phyloP scores from a whole-genome alignment of 2,888 invertebrate species.

The Therioaphis trifolii region DNA sequence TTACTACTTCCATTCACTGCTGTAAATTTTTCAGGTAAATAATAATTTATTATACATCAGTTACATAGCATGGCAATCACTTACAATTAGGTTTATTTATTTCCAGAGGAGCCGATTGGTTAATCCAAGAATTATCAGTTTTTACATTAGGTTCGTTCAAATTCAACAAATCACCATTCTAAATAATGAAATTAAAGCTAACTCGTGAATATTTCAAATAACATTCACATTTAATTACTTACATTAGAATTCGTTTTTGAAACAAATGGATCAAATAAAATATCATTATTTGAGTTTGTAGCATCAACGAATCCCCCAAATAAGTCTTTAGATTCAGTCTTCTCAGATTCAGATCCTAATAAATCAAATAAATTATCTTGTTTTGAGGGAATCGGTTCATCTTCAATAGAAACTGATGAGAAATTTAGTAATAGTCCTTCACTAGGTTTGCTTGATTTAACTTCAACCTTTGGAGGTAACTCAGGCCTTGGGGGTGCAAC shows the following conservation, averaged over 20 bases:
- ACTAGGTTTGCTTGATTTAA: constrained; percentile 34
- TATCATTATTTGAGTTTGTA: constrained; percentile 37
- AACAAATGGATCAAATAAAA: constrained; percentile 52
- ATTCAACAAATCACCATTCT: constrained; percentile 53
- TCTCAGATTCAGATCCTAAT: constrained; percentile 43
- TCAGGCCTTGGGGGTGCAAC: constrained; percentile 40
- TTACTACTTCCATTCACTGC: constrained; percentile 14
- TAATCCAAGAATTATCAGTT: constrained; percentile 44
- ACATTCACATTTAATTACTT: neutral
- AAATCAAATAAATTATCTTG: constrained; percentile 52
- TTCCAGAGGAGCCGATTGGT: constrained; percentile 38
- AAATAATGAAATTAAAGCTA: neutral
- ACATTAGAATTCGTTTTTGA: constrained; percentile 52
- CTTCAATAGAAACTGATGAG: constrained; percentile 50
- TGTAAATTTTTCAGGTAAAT: neutral
- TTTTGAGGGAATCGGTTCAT: constrained; percentile 38
- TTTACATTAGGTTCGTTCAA: constrained; percentile 40
- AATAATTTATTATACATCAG: neutral
- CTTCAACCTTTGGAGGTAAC: constrained; percentile 32
- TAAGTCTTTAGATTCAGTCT: constrained; percentile 57
- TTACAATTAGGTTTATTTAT: constrained; percentile 44
- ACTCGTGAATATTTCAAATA: neutral
- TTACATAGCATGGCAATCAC: neutral
- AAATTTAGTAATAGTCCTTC: constrained; percentile 56
- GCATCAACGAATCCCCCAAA: constrained; percentile 51